Evolutionary conservation across 2,888 invertebrate species (phyloP), one percentile per base, ranked within the genome.

Genomic region (Altica lythri): DNA sequence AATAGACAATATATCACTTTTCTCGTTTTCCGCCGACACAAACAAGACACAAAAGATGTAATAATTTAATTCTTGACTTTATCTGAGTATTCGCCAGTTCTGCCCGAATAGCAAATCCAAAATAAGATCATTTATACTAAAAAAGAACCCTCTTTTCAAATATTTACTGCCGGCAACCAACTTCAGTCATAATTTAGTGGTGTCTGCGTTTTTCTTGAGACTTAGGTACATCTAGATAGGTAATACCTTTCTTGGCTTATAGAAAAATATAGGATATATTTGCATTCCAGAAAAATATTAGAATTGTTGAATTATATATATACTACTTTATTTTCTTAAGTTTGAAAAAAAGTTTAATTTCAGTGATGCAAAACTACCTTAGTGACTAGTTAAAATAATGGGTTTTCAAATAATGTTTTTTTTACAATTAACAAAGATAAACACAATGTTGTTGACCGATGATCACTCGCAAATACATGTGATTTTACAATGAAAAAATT

Each of bases 111-210:
- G 45, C 34, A 32, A 25, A 45, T 45, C 32, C 14, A 32, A 45
- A 34, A 32, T 45, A 22, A 45, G 34, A 34, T 45, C 45, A 45
- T 45, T 45, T 22, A 32, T 34, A 13, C 13, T 13, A 12, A 38
- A 9, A 30, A 22, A 18, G 13, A 18, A 38, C 38, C 38, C 38
- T 29, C 47, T 18, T 22, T 29, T 18, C 38, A 35, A 48, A 48
- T 38, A 48, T 48, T 48, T 47, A 35, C 37, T 37, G 17, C 10
- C 34, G n/a, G 17, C 27, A 30, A 38, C 27, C 29, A 17, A 14
- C 37, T 48, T 30, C 16, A 29, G 38, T 48, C 18, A 48, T 48
- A 48, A 48, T 38, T 38, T 40, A 40, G 40, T n/a, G 40, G 22
- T 13, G 22, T 22, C 22, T 13, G 12, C 40, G 40, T 17, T 40